Evolutionary conservation across 92 coral and sea anemone species (phyloP).

Genomic region (Epizoanthus stellaris): DNA sequence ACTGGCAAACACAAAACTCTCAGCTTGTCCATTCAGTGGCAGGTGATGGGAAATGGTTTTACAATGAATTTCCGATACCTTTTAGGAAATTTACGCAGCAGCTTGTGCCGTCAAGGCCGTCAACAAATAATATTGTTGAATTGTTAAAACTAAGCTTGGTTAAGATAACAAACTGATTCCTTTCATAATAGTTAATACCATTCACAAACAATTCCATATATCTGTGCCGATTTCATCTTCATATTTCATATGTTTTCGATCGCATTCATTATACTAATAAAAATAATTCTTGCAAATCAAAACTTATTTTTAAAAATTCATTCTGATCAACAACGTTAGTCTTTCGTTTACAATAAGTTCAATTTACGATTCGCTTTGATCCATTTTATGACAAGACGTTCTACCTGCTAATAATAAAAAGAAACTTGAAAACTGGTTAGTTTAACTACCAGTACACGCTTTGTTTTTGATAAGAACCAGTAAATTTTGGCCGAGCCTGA

Average conservation of each 20-base stretch:
- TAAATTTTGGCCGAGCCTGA: no score
- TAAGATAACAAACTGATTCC: neutral
- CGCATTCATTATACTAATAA: neutral
- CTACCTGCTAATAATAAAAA: no score
- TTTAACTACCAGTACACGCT: no score
- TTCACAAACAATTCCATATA: neutral
- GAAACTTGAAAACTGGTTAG: no score
- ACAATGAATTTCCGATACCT: conserved; percentile 2
- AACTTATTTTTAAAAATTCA: no score
- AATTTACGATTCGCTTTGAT: no score
- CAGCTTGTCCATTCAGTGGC: neutral
- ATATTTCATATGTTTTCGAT: neutral
- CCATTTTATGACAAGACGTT: no score
- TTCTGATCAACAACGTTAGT: no score
- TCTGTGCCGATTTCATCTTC: neutral
- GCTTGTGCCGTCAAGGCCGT: neutral
- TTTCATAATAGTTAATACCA: neutral
- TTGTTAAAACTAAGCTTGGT: neutral
- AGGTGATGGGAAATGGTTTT: neutral
- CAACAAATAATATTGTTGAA: neutral
- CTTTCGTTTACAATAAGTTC: no score
- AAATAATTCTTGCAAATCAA: neutral
- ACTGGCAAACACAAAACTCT: neutral
- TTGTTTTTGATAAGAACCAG: no score
- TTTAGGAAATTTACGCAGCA: neutral